Conservation (phyloP, 2,888 invertebrate genomes). For the Drosophila picticornis region DNA sequence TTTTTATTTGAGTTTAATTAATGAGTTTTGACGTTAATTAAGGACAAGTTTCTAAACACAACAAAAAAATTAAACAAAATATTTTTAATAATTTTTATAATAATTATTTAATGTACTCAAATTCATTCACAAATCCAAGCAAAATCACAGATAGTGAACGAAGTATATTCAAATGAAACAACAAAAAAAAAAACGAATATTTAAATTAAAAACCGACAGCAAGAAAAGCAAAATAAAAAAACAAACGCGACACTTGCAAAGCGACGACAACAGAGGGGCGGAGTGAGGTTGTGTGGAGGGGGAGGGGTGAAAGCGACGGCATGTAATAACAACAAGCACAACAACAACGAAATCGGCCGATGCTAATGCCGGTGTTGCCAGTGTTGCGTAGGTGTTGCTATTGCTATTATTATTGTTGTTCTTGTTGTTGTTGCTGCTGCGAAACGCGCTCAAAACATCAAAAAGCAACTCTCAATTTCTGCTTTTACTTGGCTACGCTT, state of each 20-base stretch:
- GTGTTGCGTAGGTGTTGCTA: slow-evolving; percentile 66
- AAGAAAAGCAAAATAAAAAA: slow-evolving; percentile 10
- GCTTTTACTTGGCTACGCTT: slow-evolving; percentile 76
- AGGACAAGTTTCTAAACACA: slow-evolving; percentile 50
- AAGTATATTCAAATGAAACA: slow-evolving; percentile 31
- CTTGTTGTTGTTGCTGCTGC: slow-evolving; percentile 38
- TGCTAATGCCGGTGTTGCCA: slow-evolving; percentile 39
- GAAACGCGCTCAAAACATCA: slow-evolving; percentile 39
- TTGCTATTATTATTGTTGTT: slow-evolving; percentile 16
- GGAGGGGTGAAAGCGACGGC: slow-evolving; percentile 70
- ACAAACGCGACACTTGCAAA: slow-evolving; percentile 31
- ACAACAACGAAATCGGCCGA: slow-evolving; percentile 13
- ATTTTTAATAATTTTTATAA: slow-evolving; percentile 1
- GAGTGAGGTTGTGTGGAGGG: slow-evolving; percentile 1
- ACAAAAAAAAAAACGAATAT: slow-evolving; percentile 10
- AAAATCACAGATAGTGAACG: slow-evolving; percentile 16
- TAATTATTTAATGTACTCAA: slow-evolving; percentile 16
- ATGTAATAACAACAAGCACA: slow-evolving; percentile 34
- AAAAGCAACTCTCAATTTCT: slow-evolving; percentile 77
- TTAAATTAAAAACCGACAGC: slow-evolving; percentile 22
- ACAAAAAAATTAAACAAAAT: not conserved
- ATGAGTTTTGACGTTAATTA: slow-evolving; percentile 33
- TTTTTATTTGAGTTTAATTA: slow-evolving; percentile 29
- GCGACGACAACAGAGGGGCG: slow-evolving; percentile 36
- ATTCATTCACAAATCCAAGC: slow-evolving; percentile 46